phyloP scores from a whole-genome alignment of 2,888 invertebrate genomes.

The Lypha dubia region DNA sequence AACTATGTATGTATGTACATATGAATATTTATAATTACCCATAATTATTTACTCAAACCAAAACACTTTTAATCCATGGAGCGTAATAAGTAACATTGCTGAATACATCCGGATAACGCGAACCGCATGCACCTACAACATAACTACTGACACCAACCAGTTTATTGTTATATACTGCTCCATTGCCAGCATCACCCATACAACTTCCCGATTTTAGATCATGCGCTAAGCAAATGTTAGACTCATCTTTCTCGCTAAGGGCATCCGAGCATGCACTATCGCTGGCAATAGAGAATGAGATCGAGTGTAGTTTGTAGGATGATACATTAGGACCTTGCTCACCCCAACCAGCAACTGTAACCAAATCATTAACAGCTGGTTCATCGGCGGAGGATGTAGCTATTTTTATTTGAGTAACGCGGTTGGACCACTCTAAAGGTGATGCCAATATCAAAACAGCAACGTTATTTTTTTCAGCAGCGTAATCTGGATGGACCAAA shows the following conservation, averaged over 20 bases:
- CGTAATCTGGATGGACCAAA: conserved; percentile 76
- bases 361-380: conserved; percentile 73
- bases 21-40: too few relatives aligned
- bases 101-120: conserved; percentile 76
- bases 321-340: conserved; percentile 72
- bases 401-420: conserved; percentile 76
- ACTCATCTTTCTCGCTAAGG: conserved; percentile 71
- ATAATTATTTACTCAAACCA: conserved; percentile 13
- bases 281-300: conserved; percentile 73
- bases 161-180: conserved; percentile 76
- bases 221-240: conserved; percentile 73
- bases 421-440: conserved; percentile 74
- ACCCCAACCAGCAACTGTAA: conserved; percentile 82
- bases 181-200: conserved; percentile 78
- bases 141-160: conserved; percentile 78
- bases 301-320: conserved; percentile 76
- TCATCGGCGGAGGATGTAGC: conserved; percentile 56
- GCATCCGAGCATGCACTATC: conserved; percentile 75
- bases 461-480: conserved; percentile 77
- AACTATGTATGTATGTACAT: too few relatives aligned
- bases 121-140: conserved; percentile 76
- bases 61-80: conserved; percentile 70
- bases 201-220: conserved; percentile 72
- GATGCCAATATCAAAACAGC: conserved; percentile 77
- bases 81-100: conserved; percentile 75